Percentiles rank a stretch among this genome's conserved stretches.
Evolutionary conservation across 2,797 vertebrate genomes (phyloP).

Genomic region (Acestrorhynchus altus): DNA sequence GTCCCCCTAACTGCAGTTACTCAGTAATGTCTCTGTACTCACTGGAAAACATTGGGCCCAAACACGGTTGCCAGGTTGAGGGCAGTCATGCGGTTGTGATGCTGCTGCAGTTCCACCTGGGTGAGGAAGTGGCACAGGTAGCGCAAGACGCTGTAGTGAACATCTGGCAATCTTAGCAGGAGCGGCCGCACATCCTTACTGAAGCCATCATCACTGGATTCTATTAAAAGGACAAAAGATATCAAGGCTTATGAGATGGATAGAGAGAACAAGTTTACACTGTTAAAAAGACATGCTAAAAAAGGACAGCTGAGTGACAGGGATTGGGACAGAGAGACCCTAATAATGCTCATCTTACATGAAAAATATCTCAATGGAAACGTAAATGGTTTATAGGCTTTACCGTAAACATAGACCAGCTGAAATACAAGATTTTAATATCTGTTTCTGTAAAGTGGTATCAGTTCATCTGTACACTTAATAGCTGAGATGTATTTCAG

Average conservation of each 20-base stretch:
- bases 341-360: too few species aligned
- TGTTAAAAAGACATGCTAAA: too few species aligned
- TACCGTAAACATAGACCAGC: too few species aligned
- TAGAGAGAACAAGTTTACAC: not conserved
- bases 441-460: too few species aligned
- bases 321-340: too few species aligned
- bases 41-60: constrained; percentile 93
- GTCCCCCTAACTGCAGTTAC: not conserved
- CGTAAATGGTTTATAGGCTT: too few species aligned
- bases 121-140: constrained; percentile 91
- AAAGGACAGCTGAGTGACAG: too few species aligned
- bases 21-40: constrained; percentile 67
- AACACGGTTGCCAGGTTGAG: constrained; percentile 92
- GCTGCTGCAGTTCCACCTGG: constrained; percentile 82
- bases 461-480: too few species aligned
- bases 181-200: constrained; percentile 78
- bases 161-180: constrained; percentile 83
- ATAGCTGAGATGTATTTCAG: too few species aligned
- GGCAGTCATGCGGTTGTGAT: constrained; percentile 88
- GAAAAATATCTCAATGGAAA: too few species aligned
- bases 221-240: constrained; percentile 61
- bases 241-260: not conserved
- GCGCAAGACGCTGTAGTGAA: constrained; percentile 85
- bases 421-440: too few species aligned
- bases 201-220: constrained; percentile 72